Base-by-base conservation (phyloP, 2,113 vertebrate species). In the Rattus norvegicus region DNA sequence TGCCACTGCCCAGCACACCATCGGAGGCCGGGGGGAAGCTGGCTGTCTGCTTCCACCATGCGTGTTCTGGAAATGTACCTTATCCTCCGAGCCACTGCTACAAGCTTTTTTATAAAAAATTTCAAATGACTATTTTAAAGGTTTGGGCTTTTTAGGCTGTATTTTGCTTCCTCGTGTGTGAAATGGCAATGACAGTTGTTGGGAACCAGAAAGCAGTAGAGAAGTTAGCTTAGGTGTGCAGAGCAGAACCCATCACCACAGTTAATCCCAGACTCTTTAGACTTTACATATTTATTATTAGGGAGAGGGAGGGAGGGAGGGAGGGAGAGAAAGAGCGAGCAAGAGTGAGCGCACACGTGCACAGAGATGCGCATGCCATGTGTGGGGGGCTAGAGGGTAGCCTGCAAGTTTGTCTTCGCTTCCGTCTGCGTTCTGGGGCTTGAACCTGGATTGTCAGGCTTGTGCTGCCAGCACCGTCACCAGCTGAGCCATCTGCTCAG, bases 161-260 rank as follows among this genome's bases (percentile, higher is more conserved):
- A 22, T 90, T 97, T 92, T 86, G 17, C 87, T 79, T 52, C 67
- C n/a, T 92, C 14, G 26, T 87, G 20, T 89, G 5, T 93, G 69
- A 90, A 49, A 61, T 84, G 54, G 69, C 26, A 79, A 70, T 84
- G 56, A 52, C 39, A 75, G 11, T 92, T 93, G 52, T 14, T 92
- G 88, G 80, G 72, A 95, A 36, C 43, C 61, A 87, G 81, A 54
- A 12, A 83, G 43, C 54, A 61, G 4, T n/a, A 92, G 47, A 56
- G 90, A 92, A 85, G 69, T 75, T 56, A 88, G 63, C 70, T 92
- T 1, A 77, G 22, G 80, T 77, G 20, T 47, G 19, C 14, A 39
- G 36, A 16, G 59, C 19, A 56, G 65, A 81, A 39, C 47, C 3
- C 14, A 30, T 36, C 14, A 24, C 43, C 61, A 43, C 4, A 76